Evolutionary conservation across 2,113 vertebrate genomes (phyloP), one percentile per base, ranked within the genome.

Genomic region (Cyrtonyx montezumae): DNA sequence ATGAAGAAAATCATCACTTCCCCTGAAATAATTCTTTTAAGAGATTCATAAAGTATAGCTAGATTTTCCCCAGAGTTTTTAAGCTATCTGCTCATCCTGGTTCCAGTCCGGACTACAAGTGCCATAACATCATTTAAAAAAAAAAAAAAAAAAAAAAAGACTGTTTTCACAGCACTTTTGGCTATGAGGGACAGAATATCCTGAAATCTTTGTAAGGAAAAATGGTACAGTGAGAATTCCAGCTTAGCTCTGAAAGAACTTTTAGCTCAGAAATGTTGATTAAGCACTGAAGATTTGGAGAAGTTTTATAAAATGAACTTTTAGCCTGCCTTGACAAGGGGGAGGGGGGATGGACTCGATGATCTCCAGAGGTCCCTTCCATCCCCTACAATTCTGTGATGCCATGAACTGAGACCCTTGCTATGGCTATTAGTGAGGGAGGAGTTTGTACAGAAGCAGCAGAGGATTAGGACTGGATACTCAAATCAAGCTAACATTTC

Each of bases 211-310:
- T 70, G n/a, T 84, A 63, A 77, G 51, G 34, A 81, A 74, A 75
- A 62, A 92, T 49, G 3, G 25, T 14, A n/a, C 9, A 62, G 63
- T 66, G 55, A 95, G 28, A 92, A 91, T 65, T 81, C 49, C 37
- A 5, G 1, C 40, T 81, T 43, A 75, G 40, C 23, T 53, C 51
- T 28, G 26, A 30, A 53, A 53, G 15, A 53, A 30, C 51, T 68
- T 93, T 84, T 68, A 62, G 26, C 53, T 55, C 40, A 58, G 56
- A 96, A 88, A 56, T 25, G 66, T 80, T 94, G 70, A 93, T 69
- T 71, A 67, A 87, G 21, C 67, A 79, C 37, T 23, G 12, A 23
- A 81, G 40, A 23, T 58, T 87, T 93, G 16, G 18, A 37, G 25
- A 66, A 75, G 49, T 19, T 58, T 78, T 69, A 59, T 26, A 67